These are phyloP conservation scores for Dasysyrphus tricinctus DNA, from an alignment of 2,888 invertebrate genomes.

Conservation along the genomic window DNA sequence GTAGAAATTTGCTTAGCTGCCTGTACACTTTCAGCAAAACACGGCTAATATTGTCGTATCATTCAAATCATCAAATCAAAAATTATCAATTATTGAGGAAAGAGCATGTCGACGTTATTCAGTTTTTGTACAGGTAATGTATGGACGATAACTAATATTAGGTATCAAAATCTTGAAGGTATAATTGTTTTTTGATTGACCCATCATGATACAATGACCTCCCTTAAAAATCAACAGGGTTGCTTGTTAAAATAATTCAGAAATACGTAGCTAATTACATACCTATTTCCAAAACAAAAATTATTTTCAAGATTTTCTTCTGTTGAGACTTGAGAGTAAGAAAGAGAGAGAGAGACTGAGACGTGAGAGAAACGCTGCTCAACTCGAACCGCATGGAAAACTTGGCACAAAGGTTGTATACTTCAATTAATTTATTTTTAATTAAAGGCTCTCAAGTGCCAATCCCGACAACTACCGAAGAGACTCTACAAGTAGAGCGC, in stretches of 20 bases:
- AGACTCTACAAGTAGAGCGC: conserved; percentile 24
- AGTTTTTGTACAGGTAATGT: no score
- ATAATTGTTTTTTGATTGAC: no score
- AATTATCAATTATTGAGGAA: no score
- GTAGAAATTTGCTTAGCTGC: no score
- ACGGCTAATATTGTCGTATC: no score
- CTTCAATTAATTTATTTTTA: conserved; percentile 48
- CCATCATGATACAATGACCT: neutral
- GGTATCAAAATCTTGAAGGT: no score
- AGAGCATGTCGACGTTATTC: no score
- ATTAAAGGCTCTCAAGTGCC: conserved; percentile 46
- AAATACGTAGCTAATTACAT: no score
- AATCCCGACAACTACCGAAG: conserved; percentile 36
- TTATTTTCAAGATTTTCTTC: neutral
- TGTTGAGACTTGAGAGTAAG: neutral
- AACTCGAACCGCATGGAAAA: conserved; percentile 26
- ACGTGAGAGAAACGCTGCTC: conserved; percentile 1
- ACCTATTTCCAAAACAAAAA: neutral
- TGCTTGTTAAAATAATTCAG: no score
- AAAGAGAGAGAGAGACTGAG: neutral
- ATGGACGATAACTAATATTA: no score
- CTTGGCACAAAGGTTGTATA: conserved; percentile 32
- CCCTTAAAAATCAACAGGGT: neutral
- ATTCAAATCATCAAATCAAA: no score
- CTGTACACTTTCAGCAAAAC: no score